Conservation (phyloP, 1,140 invertebrate genomes). For the Papilio glaucus region DNA sequence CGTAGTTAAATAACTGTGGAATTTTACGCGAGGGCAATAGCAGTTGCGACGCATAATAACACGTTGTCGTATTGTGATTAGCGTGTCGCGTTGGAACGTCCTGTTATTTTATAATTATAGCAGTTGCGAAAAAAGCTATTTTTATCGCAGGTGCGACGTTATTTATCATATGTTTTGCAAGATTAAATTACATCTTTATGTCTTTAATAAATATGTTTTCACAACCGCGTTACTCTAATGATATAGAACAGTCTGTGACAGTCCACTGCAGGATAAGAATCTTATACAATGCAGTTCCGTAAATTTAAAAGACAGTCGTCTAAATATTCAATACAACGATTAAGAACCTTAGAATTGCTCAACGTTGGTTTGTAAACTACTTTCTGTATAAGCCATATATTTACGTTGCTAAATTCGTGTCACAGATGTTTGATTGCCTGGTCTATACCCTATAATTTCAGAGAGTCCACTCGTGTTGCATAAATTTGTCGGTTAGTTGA, state of each 20-base stretch:
- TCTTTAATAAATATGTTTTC: too few relatives aligned
- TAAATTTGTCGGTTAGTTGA: constrained; percentile 21
- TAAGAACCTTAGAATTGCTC: neutral
- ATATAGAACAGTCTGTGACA: too few relatives aligned
- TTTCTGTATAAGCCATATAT: neutral
- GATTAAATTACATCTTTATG: neutral
- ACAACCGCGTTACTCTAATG: too few relatives aligned
- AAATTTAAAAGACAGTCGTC: too few relatives aligned
- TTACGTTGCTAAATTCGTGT: constrained; percentile 1
- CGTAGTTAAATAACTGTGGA: constrained; percentile 13
- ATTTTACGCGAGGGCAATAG: constrained; percentile 6
- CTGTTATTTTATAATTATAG: constrained; percentile 29
- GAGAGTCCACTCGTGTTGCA: constrained; percentile 2
- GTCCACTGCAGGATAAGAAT: too few relatives aligned
- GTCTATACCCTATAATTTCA: neutral
- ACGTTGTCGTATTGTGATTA: constrained; percentile 20
- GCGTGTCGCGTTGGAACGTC: constrained; percentile 1
- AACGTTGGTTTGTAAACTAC: neutral
- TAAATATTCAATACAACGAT: neutral
- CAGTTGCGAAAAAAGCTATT: constrained; percentile 17
- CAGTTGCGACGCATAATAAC: constrained; percentile 18
- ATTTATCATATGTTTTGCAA: neutral
- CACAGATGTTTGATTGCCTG: neutral
- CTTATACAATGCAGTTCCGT: too few relatives aligned
- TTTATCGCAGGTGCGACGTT: neutral